Evolutionary conservation across 2,888 invertebrate species (phyloP).

Genomic region (Kryphioiulus occultus): DNA sequence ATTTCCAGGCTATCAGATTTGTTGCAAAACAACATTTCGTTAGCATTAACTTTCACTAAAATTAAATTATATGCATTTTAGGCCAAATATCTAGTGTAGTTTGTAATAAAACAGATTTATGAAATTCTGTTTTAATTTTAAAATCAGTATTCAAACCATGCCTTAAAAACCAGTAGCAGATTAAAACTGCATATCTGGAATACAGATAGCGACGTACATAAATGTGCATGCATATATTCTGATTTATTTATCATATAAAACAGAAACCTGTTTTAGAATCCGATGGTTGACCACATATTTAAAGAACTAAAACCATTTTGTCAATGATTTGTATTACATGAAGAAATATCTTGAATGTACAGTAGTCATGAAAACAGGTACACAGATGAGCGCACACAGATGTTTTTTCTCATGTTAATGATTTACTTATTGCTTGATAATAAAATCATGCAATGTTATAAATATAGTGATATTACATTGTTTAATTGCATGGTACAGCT

Average conservation of each 20-base stretch:
- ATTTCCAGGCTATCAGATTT: neutral
- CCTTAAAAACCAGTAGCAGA: neutral
- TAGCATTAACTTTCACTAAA: neutral
- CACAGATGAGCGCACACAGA: neutral
- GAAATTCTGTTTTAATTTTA: neutral
- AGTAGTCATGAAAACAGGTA: neutral
- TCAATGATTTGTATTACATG: neutral
- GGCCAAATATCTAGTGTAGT: neutral
- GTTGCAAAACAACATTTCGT: neutral
- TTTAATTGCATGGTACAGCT: neutral
- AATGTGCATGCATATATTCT: neutral
- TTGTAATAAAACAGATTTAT: neutral
- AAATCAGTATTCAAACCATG: neutral
- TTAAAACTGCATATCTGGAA: neutral
- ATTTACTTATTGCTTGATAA: neutral
- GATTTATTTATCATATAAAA: constrained; percentile 14
- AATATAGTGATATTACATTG: neutral
- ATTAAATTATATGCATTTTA: neutral
- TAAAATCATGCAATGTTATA: neutral
- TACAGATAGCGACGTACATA: neutral
- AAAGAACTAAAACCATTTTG: neutral
- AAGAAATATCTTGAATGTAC: neutral
- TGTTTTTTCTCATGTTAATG: neutral
- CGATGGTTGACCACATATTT: neutral
- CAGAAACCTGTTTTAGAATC: neutral